phyloP scores from a whole-genome alignment of 1,140 invertebrate genomes.

The Drosophila santomea region DNA sequence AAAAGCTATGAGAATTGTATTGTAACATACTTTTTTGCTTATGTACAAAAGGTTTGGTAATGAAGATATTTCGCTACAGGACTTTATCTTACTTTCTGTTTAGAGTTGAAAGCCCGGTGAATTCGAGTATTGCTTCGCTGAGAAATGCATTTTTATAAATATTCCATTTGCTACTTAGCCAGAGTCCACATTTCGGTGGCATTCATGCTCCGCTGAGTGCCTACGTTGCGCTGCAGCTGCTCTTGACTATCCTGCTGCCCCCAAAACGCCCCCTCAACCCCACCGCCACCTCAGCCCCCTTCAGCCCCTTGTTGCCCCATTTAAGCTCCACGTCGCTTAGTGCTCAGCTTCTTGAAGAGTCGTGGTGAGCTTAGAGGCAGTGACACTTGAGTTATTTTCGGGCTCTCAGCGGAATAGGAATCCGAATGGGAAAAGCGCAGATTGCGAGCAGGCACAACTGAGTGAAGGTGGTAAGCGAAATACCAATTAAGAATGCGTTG shows the following conservation, averaged over 20 bases:
- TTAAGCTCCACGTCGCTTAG: neutral
- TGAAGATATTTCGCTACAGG: too few species aligned
- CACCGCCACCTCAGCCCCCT: too few species aligned
- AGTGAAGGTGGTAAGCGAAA: constrained; percentile 64
- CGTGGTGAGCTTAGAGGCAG: constrained; percentile 22
- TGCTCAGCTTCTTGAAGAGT: constrained; percentile 23
- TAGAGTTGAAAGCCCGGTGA: too few species aligned
- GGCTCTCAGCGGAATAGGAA: constrained; percentile 24
- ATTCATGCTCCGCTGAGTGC: constrained; percentile 29
- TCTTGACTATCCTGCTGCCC: constrained; percentile 21
- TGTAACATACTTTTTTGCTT: too few species aligned
- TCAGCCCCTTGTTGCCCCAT: neutral
- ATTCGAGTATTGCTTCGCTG: too few species aligned
- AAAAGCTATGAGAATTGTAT: too few species aligned
- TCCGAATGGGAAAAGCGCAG: constrained; percentile 28
- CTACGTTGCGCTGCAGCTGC: constrained; percentile 14
- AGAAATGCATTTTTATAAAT: neutral
- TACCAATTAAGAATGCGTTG: constrained; percentile 74
- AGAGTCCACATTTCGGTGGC: constrained; percentile 20
- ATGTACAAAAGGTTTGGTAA: too few species aligned
- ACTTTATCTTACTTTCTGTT: too few species aligned
- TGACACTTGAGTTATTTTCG: constrained; percentile 78
- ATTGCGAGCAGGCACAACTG: constrained; percentile 51
- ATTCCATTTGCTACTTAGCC: neutral
- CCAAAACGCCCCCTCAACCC: neutral